Evolutionary conservation across 2,113 vertebrate genomes (phyloP).

Genomic region (Gymnobelideus leadbeateri): DNA sequence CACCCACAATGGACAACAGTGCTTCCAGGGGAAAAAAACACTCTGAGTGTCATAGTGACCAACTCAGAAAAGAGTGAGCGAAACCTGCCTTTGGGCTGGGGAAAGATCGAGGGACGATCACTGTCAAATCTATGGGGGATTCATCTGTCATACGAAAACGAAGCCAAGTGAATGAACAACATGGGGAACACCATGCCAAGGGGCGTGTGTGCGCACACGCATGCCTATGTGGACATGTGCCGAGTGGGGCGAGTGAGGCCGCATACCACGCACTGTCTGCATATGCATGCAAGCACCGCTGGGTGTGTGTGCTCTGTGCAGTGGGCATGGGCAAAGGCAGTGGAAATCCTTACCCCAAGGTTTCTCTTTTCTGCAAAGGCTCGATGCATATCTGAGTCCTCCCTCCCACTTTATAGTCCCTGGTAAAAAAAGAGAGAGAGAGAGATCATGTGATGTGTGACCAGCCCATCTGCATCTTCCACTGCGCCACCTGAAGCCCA

Average conservation of each 20-base stretch:
- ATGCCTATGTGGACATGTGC: no score
- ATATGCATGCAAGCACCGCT: no score
- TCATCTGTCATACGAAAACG: neutral
- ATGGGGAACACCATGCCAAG: neutral
- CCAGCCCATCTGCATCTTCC: neutral
- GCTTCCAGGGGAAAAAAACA: no score
- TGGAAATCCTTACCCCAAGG: constrained; percentile 87
- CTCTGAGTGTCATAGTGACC: neutral
- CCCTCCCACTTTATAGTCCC: constrained; percentile 84
- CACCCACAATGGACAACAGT: no score
- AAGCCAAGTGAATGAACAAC: neutral
- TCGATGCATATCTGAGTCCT: constrained; percentile 90
- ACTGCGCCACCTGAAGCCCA: neutral
- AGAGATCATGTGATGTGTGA: neutral
- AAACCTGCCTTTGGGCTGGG: no score
- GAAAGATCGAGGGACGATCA: neutral
- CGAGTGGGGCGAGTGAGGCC: no score
- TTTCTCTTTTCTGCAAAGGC: constrained; percentile 89
- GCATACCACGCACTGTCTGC: no score
- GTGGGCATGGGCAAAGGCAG: neutral
- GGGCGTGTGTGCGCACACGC: no score
- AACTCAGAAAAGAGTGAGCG: no score
- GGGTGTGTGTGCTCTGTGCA: no score
- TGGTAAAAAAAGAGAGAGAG: constrained; percentile 63
- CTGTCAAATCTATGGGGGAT: neutral